A percentile compares a stretch with the other conserved stretches of the same genome.
phyloP scores from a whole-genome alignment of 2,113 vertebrate genomes.

The Poecilia latipinna region DNA sequence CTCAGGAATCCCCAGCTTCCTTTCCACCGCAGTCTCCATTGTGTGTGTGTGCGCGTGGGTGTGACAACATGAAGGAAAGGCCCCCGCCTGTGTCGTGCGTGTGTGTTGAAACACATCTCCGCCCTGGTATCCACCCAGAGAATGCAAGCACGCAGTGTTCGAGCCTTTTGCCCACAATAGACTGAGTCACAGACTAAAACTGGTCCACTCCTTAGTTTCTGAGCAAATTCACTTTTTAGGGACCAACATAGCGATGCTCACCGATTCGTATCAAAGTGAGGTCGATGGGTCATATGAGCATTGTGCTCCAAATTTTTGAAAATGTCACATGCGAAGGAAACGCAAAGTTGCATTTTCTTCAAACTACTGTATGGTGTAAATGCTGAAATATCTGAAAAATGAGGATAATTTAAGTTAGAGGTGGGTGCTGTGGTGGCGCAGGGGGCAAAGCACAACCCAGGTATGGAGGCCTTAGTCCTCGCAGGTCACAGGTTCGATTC shows the following conservation, averaged over 20 bases:
- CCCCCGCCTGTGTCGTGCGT: constrained; percentile 52
- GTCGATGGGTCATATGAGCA: no score
- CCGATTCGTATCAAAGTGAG: no score
- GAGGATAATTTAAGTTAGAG: no score
- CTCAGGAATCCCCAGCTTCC: constrained; percentile 77
- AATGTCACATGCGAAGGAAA: not conserved
- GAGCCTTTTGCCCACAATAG: constrained; percentile 55
- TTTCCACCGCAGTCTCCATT: constrained; percentile 68
- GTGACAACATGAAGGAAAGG: constrained; percentile 55
- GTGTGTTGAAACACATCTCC: constrained; percentile 73
- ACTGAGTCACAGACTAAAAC: constrained; percentile 69
- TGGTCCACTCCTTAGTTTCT: constrained; percentile 44
- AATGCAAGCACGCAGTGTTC: constrained; percentile 50
- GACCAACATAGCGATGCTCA: not conserved
- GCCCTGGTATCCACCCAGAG: constrained; percentile 70
- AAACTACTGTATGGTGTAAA: no score
- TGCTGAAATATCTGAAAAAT: no score
- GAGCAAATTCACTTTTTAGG: constrained; percentile 21
- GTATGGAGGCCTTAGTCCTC: no score
- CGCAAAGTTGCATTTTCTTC: not conserved
- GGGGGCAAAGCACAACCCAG: no score
- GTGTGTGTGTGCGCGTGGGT: constrained; percentile 50
- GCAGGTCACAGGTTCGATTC: no score
- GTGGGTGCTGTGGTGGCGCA: no score
- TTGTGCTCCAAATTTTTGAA: not conserved